Conservation (phyloP, 2,797 vertebrate species). For the Sus cebifrons region DNA sequence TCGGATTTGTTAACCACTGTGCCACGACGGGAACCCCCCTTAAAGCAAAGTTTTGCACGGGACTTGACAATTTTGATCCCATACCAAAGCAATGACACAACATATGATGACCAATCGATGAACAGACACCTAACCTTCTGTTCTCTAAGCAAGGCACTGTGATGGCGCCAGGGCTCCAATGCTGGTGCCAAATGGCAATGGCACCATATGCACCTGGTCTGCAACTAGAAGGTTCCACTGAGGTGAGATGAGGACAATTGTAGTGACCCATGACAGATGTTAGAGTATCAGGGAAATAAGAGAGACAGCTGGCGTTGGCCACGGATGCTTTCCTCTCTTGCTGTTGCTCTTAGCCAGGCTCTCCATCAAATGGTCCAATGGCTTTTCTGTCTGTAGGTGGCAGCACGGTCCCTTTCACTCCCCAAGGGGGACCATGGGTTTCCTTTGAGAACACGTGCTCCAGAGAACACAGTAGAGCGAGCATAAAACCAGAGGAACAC, state of each 20-base stretch:
- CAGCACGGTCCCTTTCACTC: conserved; percentile 74
- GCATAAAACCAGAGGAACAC: conserved; percentile 10
- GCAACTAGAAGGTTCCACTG: background rate
- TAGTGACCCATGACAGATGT: background rate
- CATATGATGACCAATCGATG: background rate
- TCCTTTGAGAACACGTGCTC: conserved; percentile 32
- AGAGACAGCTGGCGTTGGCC: background rate
- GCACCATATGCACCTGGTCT: background rate
- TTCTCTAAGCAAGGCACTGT: background rate
- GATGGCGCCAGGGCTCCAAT: background rate
- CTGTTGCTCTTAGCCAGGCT: background rate
- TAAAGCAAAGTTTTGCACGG: background rate
- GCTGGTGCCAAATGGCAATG: background rate
- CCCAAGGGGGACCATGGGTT: background rate
- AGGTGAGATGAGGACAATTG: background rate
- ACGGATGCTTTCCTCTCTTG: background rate
- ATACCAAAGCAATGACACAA: background rate
- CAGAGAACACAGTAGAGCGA: background rate
- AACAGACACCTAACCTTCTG: background rate
- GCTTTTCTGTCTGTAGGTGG: conserved; percentile 79
- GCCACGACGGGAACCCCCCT: too few species aligned
- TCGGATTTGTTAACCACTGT: too few species aligned
- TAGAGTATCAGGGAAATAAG: background rate
- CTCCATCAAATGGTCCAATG: background rate
- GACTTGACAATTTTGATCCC: background rate